Evolutionary conservation across 1,140 invertebrate genomes (phyloP), one percentile per base, ranked within the genome.

Genomic region (Lepidotrigona ventralis): DNA sequence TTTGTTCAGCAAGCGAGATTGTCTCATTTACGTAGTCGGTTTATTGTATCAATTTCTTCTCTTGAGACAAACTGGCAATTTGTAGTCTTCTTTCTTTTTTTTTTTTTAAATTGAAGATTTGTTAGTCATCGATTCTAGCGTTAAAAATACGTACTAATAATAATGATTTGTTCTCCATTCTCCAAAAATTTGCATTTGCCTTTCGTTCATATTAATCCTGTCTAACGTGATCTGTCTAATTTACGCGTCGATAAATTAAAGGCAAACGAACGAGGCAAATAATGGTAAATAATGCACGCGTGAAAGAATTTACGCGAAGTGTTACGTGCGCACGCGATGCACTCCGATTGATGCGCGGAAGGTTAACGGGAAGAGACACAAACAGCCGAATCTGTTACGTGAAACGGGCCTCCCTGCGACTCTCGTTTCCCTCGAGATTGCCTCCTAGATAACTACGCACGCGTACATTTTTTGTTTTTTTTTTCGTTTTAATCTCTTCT

Each of bases 361-460:
- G 82, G 79, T 87, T 91, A 91, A 91, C 90, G 90, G 90, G 88
- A 91, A 88, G 90, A 85, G 81, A 87, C 84, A 83, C 84, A 81
- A 85, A 82, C 86, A 89, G 82, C 73, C 81, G 89, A 90, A 88
- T 85, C 79, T 64, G 79, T 84, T 83, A 88, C 83, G 79, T 72
- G 86, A 87, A 81, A 88, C 86, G 79, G 80, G 23, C 72, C 68
- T 26, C 33, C 29, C 26, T 58, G 63, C n/a, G 58, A 46, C 23
- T 21, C 64, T 70, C 66, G 66, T 5, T 17, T 70, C 66, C 87
- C 87, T 87, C 80, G 81, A 89, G 88, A 90, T 90, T 89, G 72
- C 85, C 80, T 85, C 80, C 81, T 85, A 84, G 83, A 79, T 79
- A 83, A 73, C 56, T 71, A 79, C 63, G 54, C 21, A 33, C 15